Evolutionary conservation across 2,888 invertebrate genomes (phyloP), one percentile per base, ranked within the genome.

Genomic region (Seira ritae): DNA sequence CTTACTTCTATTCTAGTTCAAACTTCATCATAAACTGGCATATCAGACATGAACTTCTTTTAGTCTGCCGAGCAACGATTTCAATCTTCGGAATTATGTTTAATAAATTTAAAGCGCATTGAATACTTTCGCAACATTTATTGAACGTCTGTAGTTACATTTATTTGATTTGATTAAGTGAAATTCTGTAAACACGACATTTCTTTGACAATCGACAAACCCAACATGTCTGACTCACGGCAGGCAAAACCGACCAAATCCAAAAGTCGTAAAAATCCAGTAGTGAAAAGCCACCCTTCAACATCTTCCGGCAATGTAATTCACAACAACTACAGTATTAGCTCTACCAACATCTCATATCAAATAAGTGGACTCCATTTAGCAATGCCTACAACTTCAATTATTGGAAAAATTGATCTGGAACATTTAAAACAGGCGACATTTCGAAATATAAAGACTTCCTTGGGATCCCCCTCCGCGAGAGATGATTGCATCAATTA

Each of bases 401-500:
- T 62, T n/a, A 62, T 80, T 0, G 42, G 68, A 1, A 75, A 82
- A 20, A 22, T 70, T 12, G 50, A 67, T 55, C 23, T 82, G 66
- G 76, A 72, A n/a, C 19, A 77, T 46, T n/a, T 76, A 3, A 77
- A 78, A 24, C 42, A 62, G 20, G 42, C 31, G 1, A 17, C 72
- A 0, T 65, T 73, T 4, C 65, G 46, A 62, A 74, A 60, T 3
- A 65, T 62, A 19, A 67, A 65, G 4, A n/a, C 60, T 67, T 31
- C 17, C 2, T 2, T 31, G 24, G 62, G 55, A 20, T 42, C 50
- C 8, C 17, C 62, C n/a, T 10, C 71, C 0, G 77, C 72, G 6
- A 70, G 84, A 10, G 85, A 86, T 20, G 77, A 60, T 0, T 71
- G 69, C 42, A 84, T 86, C 31, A 80, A 86, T 19, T 77, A 86